phyloP scores from a whole-genome alignment of 2,888 invertebrate species.

The Chymomyza procnemis region DNA sequence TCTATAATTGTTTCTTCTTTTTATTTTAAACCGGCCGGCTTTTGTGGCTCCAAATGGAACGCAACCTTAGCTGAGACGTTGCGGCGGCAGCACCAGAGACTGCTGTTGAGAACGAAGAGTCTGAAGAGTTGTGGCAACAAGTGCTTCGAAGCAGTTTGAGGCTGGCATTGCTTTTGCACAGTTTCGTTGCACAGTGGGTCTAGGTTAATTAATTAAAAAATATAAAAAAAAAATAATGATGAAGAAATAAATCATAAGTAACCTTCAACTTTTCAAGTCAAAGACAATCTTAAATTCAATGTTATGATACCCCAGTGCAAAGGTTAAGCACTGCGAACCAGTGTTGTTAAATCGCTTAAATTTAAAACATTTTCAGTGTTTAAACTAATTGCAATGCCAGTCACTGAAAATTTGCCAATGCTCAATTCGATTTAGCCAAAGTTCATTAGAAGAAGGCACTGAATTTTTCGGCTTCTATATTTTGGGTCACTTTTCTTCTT shows the following conservation, averaged over 20 bases:
- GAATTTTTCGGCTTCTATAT: neutral
- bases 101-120: neutral
- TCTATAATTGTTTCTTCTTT: constrained; percentile 37
- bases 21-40: constrained; percentile 61
- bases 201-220: constrained; percentile 26
- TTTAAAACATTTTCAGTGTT: too few relatives aligned
- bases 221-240: neutral
- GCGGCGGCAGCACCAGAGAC: neutral
- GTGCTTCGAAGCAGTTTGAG: constrained; percentile 35
- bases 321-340: constrained; percentile 22
- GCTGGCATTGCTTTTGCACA: constrained; percentile 18
- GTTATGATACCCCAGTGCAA: constrained; percentile 30
- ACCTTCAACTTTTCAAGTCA: constrained; percentile 28
- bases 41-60: constrained; percentile 32
- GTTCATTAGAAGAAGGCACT: neutral
- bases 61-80: neutral
- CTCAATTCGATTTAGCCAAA: neutral
- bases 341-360: too few relatives aligned
- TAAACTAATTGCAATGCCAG: neutral
- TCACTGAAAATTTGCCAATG: neutral
- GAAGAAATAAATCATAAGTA: neutral
- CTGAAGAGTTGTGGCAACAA: constrained; percentile 32
- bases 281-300: constrained; percentile 26
- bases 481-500: neutral
- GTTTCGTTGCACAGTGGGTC: constrained; percentile 25